Conservation (phyloP, 2,113 vertebrate genomes). For the Arvicanthis niloticus region DNA sequence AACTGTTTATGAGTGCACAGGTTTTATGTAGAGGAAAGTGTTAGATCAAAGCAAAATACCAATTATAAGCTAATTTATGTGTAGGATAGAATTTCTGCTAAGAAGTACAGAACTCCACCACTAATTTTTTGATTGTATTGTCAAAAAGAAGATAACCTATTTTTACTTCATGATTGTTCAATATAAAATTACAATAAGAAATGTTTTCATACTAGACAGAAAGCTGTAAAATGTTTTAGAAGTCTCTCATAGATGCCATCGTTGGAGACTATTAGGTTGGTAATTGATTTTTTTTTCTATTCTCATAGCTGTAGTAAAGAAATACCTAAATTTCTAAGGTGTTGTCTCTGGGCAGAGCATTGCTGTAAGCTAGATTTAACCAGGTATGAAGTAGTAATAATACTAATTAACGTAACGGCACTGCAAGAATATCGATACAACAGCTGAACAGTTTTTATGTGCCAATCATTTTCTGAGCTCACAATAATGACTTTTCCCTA, state of each 20-base stretch:
- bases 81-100: background rate
- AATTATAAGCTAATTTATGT: background rate
- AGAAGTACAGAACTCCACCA: background rate
- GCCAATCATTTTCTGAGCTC: background rate
- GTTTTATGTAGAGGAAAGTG: background rate
- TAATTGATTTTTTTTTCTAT: background rate
- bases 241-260: background rate
- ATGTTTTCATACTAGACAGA: background rate
- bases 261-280: background rate
- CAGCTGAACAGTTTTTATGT: slow-evolving; percentile 6
- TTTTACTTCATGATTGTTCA: background rate
- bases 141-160: background rate
- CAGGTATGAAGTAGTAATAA: background rate
- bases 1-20: background rate
- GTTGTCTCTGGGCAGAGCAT: background rate
- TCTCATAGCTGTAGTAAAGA: background rate
- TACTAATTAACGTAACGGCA: slow-evolving; percentile 33
- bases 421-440: background rate
- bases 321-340: background rate
- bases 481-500: background rate
- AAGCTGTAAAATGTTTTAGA: background rate
- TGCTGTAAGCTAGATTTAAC: background rate
- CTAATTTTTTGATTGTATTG: background rate
- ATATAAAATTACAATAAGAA: slow-evolving; percentile 14
- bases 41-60: background rate